phyloP scores from a whole-genome alignment of 2,888 invertebrate genomes.

The Rhimphoctona megacephalus region DNA sequence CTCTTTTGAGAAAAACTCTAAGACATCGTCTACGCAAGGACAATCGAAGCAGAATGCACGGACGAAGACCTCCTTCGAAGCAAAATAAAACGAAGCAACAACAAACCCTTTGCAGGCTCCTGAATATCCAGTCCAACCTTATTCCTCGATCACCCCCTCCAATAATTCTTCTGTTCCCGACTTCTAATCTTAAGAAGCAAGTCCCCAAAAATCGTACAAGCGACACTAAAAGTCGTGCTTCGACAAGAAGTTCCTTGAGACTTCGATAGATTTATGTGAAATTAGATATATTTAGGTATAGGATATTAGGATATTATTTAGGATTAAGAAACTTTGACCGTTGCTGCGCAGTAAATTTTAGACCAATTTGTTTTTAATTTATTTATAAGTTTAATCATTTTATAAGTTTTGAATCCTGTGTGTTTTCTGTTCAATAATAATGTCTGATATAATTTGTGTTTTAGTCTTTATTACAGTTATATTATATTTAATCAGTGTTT shows the following conservation, averaged over 20 bases:
- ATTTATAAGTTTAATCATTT: no score
- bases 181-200: background rate
- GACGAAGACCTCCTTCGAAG: background rate
- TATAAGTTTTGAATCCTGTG: no score
- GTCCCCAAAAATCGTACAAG: background rate
- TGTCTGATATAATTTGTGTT: no score
- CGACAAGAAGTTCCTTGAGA: slow-evolving; percentile 35
- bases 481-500: no score
- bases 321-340: background rate
- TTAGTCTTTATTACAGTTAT: no score
- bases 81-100: background rate
- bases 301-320: no score
- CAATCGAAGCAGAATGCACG: background rate
- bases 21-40: slow-evolving; percentile 32
- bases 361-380: no score
- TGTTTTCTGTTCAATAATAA: no score
- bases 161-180: background rate
- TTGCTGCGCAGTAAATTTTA: slow-evolving; percentile 19
- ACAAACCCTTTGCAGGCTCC: background rate
- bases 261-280: slow-evolving; percentile 31
- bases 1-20: slow-evolving; percentile 28
- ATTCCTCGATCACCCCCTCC: background rate
- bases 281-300: no score
- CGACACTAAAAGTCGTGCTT: slow-evolving; percentile 8
- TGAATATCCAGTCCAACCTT: background rate